Conservation (phyloP, 2,113 vertebrate species). For the Sminthopsis crassicaudata region DNA sequence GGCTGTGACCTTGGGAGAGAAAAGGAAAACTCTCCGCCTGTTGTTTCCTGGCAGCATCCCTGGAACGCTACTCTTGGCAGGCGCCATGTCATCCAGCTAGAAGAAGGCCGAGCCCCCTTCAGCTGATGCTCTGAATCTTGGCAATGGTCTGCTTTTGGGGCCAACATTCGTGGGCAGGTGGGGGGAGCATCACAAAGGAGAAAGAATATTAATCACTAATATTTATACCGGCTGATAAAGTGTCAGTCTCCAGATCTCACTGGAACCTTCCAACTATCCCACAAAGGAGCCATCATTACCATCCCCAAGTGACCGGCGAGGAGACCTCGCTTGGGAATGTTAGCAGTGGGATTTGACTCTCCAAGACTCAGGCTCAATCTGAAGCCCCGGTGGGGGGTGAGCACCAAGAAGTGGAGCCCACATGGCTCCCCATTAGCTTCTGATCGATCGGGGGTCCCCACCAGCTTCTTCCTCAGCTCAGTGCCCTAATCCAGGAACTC, state of each 20-base stretch:
- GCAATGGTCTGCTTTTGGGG: neutral
- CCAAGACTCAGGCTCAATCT: neutral
- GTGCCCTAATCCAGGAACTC: too few species aligned
- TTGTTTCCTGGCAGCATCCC: neutral
- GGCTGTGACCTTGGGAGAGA: neutral
- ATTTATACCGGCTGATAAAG: neutral
- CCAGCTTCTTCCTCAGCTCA: too few species aligned
- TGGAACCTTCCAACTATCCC: neutral
- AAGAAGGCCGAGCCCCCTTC: neutral
- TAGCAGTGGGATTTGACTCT: too few species aligned
- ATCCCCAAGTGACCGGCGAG: too few species aligned
- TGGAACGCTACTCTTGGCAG: neutral
- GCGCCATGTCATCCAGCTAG: neutral
- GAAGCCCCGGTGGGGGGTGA: too few species aligned
- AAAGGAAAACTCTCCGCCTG: neutral
- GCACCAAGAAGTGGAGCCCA: neutral
- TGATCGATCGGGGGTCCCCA: neutral
- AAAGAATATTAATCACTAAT: neutral
- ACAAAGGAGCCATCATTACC: neutral
- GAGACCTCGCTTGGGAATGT: too few species aligned
- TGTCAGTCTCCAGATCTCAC: neutral
- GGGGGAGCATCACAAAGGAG: neutral
- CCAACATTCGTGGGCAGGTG: neutral
- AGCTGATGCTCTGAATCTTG: neutral
- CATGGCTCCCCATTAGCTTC: neutral